These are phyloP conservation scores for Sander lucioperca DNA, from an alignment of 2,113 vertebrate genomes.

Conservation along the genomic window DNA sequence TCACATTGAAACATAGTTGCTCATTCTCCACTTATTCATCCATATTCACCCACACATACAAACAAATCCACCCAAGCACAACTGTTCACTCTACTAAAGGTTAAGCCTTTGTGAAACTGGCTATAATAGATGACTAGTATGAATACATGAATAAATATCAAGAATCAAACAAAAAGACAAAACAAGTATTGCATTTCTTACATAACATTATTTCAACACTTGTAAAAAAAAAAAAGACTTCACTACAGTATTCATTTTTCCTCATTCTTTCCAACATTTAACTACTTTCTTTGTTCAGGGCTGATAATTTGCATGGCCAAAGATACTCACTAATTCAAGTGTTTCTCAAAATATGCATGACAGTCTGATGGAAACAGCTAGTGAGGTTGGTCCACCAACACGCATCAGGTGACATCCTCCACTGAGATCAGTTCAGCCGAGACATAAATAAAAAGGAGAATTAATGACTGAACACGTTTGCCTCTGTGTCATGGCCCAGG, in stretches of 20 bases:
- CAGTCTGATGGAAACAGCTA: neutral
- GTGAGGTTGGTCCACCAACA: neutral
- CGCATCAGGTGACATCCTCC: neutral
- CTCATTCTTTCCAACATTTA: neutral
- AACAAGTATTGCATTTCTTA: neutral
- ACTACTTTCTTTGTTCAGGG: neutral
- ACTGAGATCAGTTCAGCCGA: neutral
- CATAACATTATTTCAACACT: neutral
- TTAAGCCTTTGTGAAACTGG: conserved; percentile 6
- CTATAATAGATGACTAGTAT: conserved; percentile 5
- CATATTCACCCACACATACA: conserved; percentile 17
- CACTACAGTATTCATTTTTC: neutral
- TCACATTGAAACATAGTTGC: neutral
- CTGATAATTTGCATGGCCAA: neutral
- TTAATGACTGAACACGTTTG: conserved; percentile 15
- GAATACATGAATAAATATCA: neutral
- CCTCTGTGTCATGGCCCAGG: neutral
- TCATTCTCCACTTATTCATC: conserved; percentile 18
- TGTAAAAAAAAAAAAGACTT: neutral
- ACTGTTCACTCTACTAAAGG: conserved; percentile 4
- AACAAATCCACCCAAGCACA: conserved; percentile 33
- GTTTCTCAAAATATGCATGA: neutral
- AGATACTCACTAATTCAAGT: neutral
- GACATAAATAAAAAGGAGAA: conserved; percentile 3
- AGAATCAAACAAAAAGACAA: conserved; percentile 1